These are phyloP conservation scores for Darevskia nairensis DNA, from an alignment of 2,797 vertebrate genomes.

Conservation along the genomic window DNA sequence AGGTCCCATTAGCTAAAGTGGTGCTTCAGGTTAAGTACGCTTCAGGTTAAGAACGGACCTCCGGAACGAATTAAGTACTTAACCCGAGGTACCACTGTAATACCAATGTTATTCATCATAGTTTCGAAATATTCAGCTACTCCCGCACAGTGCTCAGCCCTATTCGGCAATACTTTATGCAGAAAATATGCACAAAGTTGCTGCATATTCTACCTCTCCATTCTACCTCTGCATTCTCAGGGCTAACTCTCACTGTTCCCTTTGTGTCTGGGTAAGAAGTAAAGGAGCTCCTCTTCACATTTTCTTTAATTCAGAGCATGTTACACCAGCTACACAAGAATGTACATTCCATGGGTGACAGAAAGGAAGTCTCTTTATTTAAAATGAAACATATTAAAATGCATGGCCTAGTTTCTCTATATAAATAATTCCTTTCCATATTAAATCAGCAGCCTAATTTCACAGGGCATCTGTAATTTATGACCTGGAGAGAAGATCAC, in stretches of 20 bases:
- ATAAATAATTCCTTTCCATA: not conserved
- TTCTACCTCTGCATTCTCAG: not conserved
- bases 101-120: constrained; percentile 2
- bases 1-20: no score
- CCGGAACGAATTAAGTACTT: no score
- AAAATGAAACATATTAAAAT: not conserved
- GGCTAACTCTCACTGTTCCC: not conserved
- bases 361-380: fast-evolving
- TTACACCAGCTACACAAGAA: not conserved
- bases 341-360: not conserved
- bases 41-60: no score
- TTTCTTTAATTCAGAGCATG: not conserved
- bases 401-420: fast-evolving
- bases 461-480: not conserved
- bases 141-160: not conserved
- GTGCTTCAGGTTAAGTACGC: no score
- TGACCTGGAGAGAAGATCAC: no score
- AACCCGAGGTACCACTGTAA: no score
- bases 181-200: not conserved
- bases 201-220: not conserved
- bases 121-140: not conserved
- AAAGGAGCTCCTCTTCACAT: not conserved
- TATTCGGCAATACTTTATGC: not conserved
- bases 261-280: not conserved
- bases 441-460: not conserved